These are phyloP conservation scores for Schizaphis graminum DNA, from an alignment of 2,888 invertebrate genomes.

Conservation along the genomic window DNA sequence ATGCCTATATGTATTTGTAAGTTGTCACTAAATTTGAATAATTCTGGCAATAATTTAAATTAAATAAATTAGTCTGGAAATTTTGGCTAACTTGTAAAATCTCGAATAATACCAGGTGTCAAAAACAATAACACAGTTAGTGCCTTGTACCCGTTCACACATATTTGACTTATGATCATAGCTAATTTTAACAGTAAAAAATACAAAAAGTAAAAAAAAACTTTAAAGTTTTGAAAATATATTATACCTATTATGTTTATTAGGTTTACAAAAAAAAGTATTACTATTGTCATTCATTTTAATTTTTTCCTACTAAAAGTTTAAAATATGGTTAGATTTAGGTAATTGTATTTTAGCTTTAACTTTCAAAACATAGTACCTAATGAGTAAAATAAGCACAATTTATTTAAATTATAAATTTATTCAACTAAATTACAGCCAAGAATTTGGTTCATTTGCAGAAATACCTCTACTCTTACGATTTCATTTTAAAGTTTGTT, in stretches of 20 bases:
- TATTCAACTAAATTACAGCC: slow-evolving; percentile 13
- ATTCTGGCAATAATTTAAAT: slow-evolving; percentile 52
- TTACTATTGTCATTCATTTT: background rate
- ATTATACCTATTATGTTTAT: background rate
- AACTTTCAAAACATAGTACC: background rate
- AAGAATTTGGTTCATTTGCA: slow-evolving; percentile 37
- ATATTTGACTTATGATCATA: background rate
- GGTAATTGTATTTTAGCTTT: background rate
- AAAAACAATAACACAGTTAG: slow-evolving; percentile 49
- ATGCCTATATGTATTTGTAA: slow-evolving; percentile 17
- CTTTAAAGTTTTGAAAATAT: background rate
- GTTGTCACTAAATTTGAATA: slow-evolving; percentile 48
- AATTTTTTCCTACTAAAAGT: background rate
- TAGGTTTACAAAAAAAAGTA: background rate
- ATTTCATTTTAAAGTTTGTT: background rate
- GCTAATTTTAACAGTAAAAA: slow-evolving; percentile 26
- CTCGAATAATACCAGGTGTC: slow-evolving; percentile 55
- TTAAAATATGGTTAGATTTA: background rate
- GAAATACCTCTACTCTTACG: background rate
- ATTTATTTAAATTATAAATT: slow-evolving; percentile 16
- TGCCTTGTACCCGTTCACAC: slow-evolving; percentile 10
- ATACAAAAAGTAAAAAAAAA: background rate
- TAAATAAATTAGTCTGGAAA: slow-evolving; percentile 50
- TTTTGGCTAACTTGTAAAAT: slow-evolving; percentile 42
- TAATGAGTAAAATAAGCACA: background rate